A percentile compares a stretch with the other conserved stretches of the same genome.
Conservation (phyloP, 1,140 invertebrate species). For the Eriocheir sinensis region DNA sequence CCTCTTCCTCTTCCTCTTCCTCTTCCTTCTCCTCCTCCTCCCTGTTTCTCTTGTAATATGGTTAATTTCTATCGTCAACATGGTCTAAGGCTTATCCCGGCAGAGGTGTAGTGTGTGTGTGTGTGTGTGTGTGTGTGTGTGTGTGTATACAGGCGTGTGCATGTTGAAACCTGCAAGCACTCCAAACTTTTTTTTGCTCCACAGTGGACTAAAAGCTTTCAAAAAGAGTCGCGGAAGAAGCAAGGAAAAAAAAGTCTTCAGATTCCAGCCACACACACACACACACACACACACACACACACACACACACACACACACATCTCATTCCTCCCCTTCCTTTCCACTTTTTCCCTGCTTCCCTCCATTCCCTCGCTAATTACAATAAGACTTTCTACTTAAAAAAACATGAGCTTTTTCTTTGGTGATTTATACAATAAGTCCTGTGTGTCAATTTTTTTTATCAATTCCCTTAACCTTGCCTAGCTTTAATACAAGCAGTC, state of each 20-base stretch:
- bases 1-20: background rate
- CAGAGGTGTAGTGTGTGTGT: slow-evolving; percentile 18
- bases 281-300: background rate
- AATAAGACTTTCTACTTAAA: too few species aligned
- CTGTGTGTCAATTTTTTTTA: too few species aligned
- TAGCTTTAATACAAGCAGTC: too few species aligned
- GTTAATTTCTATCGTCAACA: too few species aligned
- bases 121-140: background rate
- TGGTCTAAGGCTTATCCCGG: too few species aligned
- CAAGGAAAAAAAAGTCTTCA: background rate
- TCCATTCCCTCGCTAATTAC: too few species aligned
- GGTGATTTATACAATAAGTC: too few species aligned
- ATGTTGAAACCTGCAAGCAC: background rate
- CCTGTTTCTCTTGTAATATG: too few species aligned
- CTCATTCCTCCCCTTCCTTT: too few species aligned
- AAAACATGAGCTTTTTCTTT: too few species aligned
- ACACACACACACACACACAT: background rate
- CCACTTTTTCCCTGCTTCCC: background rate
- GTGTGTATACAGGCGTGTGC: background rate
- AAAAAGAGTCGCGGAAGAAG: background rate
- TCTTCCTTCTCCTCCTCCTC: background rate
- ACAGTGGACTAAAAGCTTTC: background rate
- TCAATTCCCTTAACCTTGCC: too few species aligned
- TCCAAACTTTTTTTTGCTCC: background rate
- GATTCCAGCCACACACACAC: background rate